Evolutionary conservation across 2,888 invertebrate genomes (phyloP).

Genomic region (Chrysolina haemoptera): DNA sequence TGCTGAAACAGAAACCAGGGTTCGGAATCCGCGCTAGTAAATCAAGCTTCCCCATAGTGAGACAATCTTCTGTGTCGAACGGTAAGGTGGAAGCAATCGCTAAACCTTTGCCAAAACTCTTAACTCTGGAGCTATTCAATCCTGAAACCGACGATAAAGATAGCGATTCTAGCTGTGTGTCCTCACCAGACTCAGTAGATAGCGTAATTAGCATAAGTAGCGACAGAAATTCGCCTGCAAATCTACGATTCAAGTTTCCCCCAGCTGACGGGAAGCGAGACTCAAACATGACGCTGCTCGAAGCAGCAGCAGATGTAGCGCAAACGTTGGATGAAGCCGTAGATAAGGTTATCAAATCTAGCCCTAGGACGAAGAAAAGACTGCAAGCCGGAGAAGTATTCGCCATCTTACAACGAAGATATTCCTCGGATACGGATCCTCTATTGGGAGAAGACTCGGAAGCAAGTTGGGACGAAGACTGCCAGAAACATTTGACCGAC

Average conservation of each 20-base stretch:
- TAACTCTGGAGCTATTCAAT: slow-evolving; percentile 89
- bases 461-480: slow-evolving; percentile 75
- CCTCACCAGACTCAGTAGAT: slow-evolving; percentile 89
- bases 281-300: slow-evolving; percentile 72
- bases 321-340: slow-evolving; percentile 79
- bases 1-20: slow-evolving; percentile 80
- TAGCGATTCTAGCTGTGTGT: slow-evolving; percentile 90
- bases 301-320: slow-evolving; percentile 78
- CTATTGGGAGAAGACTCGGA: slow-evolving; percentile 55
- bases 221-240: slow-evolving; percentile 40
- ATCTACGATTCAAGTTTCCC: slow-evolving; percentile 57
- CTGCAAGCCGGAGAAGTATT: slow-evolving; percentile 56
- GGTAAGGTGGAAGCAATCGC: slow-evolving; percentile 76
- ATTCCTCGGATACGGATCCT: slow-evolving; percentile 61
- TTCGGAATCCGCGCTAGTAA: slow-evolving; percentile 71
- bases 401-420: slow-evolving; percentile 58
- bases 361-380: slow-evolving; percentile 67
- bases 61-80: slow-evolving; percentile 74
- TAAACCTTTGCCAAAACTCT: slow-evolving; percentile 81
- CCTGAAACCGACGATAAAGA: slow-evolving; percentile 93
- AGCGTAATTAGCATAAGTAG: slow-evolving; percentile 77
- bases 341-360: slow-evolving; percentile 79
- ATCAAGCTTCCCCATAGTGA: slow-evolving; percentile 75
- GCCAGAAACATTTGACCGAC: slow-evolving; percentile 81
- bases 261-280: slow-evolving; percentile 43